Evolutionary conservation across 2,888 invertebrate species (phyloP), one percentile per base, ranked within the genome.

Genomic region (Lysandra bellargus): DNA sequence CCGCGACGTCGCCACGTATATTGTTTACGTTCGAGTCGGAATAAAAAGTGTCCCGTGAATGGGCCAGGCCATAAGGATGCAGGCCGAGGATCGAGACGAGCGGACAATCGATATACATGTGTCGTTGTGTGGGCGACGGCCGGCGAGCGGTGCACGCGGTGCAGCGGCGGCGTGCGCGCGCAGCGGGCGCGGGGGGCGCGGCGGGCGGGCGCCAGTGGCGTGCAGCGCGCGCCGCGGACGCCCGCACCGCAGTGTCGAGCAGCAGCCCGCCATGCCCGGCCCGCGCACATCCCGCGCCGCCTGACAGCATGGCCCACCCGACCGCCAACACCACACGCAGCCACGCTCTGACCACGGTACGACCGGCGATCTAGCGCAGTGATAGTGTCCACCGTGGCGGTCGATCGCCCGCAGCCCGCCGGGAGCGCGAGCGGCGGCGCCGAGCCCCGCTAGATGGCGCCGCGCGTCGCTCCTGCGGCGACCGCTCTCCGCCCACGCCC

Each of bases 301-400:
- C 93, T 93, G 94, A 94, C 94, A 94, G 94, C 94, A 94, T 94
- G 94, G 94, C 93, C 93, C 85, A 86, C 88, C 92, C 92, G 91
- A 92, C 92, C 93, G 94, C 94, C 92, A 93, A 93, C 93, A 92
- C 90, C 93, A 91, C 94, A 92, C 94, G 93, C 93, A 94, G 93
- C 94, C 93, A 93, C 93, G 94, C 94, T 93, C 94, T 93, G 93
- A 94, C 94, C 91, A 94, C 94, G 94, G 94, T 94, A 94, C 91
- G 93, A 82, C 84, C 82, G 82, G 83, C 82, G 82, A 82, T 85
- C 85, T 85, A 82, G 81, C 81, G 85, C 89, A 90, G 93, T 92
- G 93, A 89, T 87, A 92, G 92, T 93, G 93, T 84, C 89, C 85
- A 88, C 88, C 86, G 87, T 87, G 85, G 85, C 88, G 91, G 93